Conservation (phyloP, 2,888 invertebrate genomes). For the Drosophila greeni region DNA sequence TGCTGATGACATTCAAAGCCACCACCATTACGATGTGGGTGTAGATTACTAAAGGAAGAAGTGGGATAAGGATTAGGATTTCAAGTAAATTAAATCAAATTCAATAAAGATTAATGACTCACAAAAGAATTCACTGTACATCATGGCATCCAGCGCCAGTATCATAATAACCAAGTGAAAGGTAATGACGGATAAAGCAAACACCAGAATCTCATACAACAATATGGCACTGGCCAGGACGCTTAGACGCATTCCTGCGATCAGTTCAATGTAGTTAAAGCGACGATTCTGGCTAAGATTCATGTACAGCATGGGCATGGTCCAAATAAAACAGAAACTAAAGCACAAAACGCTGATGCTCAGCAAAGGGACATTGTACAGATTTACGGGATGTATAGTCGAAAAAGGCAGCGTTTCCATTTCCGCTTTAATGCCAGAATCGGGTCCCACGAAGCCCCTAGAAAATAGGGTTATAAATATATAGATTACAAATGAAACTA, state of each 20-base stretch:
- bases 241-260: slow-evolving; percentile 27
- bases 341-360: slow-evolving; percentile 11
- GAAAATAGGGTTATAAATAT: neutral
- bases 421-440: slow-evolving; percentile 16
- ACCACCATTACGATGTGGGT: slow-evolving; percentile 11
- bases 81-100: neutral
- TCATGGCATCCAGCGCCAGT: slow-evolving; percentile 8
- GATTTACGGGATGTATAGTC: neutral
- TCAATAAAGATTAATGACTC: neutral
- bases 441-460: slow-evolving; percentile 17
- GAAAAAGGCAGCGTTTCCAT: slow-evolving; percentile 18
- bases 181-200: neutral
- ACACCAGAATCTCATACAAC: slow-evolving; percentile 11
- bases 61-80: no score
- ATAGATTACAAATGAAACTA: neutral
- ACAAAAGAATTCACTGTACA: slow-evolving; percentile 11
- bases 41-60: neutral
- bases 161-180: slow-evolving; percentile 5
- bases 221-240: slow-evolving; percentile 9
- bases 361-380: neutral
- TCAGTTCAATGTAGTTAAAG: slow-evolving; percentile 24
- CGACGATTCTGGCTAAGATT: neutral
- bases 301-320: slow-evolving; percentile 22
- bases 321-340: slow-evolving; percentile 27
- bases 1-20: slow-evolving; percentile 36